Conservation (phyloP, 2,797 vertebrate genomes). For the Phyllotis vaccarum region DNA sequence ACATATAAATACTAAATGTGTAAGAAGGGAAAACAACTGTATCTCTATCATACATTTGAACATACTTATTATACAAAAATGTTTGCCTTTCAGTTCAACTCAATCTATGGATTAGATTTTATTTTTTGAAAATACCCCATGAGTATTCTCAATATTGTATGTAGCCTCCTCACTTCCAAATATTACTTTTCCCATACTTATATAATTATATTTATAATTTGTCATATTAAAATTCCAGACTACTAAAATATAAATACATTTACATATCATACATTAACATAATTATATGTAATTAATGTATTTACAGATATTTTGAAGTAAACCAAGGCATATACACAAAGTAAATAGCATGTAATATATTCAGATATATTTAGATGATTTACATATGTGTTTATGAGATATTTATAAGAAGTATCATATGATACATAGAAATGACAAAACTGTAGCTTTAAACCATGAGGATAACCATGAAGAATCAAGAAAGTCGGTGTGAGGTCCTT, state of each 20-base stretch:
- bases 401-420: not conserved
- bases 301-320: not conserved
- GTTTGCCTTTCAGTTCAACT: not conserved
- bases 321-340: not conserved
- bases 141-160: not conserved
- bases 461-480: too few relatives aligned
- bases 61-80: not conserved
- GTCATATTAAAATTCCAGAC: not conserved
- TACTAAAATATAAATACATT: not conserved
- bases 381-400: not conserved
- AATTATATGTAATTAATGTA: not conserved
- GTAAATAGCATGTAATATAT: not conserved
- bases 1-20: not conserved
- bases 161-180: not conserved
- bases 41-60: not conserved
- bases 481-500: not conserved
- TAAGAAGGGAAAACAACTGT: not conserved
- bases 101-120: not conserved
- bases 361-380: not conserved
- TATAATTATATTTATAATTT: not conserved
- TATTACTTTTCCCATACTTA: not conserved
- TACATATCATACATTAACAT: not conserved
- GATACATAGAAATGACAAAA: not conserved
- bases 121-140: not conserved
- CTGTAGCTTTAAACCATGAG: slow-evolving; percentile 14